Conservation (phyloP, 2,113 vertebrate species). For the Nyctibius bracteatus region DNA sequence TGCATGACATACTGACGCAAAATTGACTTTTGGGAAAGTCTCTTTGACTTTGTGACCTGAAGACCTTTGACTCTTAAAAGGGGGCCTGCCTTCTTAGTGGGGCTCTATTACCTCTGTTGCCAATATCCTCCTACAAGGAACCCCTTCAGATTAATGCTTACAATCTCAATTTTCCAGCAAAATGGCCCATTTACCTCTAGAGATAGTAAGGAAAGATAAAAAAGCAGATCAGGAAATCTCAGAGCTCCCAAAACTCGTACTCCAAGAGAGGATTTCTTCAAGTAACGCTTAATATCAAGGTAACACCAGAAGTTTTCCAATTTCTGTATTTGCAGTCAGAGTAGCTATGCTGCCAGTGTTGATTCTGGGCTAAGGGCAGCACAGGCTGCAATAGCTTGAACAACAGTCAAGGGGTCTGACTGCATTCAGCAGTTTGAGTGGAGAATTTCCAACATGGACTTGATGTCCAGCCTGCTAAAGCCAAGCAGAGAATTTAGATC, state of each 20-base stretch:
- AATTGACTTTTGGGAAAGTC: background rate
- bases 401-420: background rate
- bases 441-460: background rate
- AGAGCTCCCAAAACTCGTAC: background rate
- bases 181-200: background rate
- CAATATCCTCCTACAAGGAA: background rate
- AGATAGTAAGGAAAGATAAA: background rate
- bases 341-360: background rate
- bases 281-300: background rate
- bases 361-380: background rate
- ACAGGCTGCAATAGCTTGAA: background rate
- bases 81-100: background rate
- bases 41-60: background rate
- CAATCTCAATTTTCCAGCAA: background rate
- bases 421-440: background rate
- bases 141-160: background rate
- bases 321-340: background rate
- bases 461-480: background rate
- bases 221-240: background rate
- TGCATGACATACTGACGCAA: background rate
- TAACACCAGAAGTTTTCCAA: background rate
- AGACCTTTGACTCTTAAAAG: background rate
- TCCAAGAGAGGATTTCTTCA: background rate
- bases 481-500: background rate
- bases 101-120: background rate